Conservation (phyloP, 2,113 vertebrate genomes). For the Hemichromis elongatus region DNA sequence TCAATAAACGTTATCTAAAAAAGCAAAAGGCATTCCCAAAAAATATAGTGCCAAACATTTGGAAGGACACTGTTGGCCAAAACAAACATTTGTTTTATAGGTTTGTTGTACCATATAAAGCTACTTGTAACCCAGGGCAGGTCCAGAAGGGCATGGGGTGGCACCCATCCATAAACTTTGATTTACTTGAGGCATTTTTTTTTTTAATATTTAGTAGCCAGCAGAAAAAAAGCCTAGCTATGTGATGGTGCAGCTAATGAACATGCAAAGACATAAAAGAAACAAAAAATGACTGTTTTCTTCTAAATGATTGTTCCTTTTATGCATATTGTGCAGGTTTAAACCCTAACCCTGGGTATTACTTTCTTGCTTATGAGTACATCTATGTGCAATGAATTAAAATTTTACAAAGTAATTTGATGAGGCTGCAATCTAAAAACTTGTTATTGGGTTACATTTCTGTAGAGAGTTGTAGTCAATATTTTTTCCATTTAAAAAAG, state of each 20-base stretch:
- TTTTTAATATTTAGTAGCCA: background rate
- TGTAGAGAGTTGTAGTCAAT: background rate
- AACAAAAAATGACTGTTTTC: background rate
- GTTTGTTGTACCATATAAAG: background rate
- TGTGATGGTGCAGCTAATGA: background rate
- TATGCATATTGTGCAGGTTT: background rate
- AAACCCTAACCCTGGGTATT: background rate
- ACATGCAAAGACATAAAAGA: background rate
- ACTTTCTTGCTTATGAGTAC: background rate
- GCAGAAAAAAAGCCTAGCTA: background rate
- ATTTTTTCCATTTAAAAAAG: background rate
- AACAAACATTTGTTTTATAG: background rate
- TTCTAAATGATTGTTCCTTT: background rate
- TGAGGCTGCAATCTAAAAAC: background rate
- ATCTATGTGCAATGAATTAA: rapidly evolving
- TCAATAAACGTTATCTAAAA: background rate
- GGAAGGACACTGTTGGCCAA: background rate
- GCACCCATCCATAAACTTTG: background rate
- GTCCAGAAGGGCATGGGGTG: background rate
- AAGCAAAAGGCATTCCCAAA: background rate
- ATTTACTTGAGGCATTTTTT: background rate
- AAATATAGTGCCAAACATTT: background rate
- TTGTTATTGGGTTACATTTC: background rate
- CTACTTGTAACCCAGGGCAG: background rate
- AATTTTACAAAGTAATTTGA: background rate